phyloP scores from a whole-genome alignment of 2,888 invertebrate genomes.

The Malachius bipustulatus region DNA sequence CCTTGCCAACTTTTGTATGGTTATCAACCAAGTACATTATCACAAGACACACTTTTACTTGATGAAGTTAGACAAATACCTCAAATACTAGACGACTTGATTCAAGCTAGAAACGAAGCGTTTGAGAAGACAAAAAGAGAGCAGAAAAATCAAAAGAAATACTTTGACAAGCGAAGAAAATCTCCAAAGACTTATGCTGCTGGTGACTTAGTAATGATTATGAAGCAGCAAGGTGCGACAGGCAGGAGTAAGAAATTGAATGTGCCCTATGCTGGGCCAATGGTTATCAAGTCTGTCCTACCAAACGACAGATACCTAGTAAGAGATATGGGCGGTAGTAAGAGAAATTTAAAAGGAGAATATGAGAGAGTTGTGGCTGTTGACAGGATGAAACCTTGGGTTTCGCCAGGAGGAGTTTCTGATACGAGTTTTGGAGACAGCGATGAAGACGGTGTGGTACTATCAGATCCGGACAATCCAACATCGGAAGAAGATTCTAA shows the following conservation, averaged over 20 bases:
- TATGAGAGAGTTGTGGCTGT: conserved; percentile 18
- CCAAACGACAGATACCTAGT: conserved; percentile 8
- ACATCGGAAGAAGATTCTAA: neutral
- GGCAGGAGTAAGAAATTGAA: conserved; percentile 9
- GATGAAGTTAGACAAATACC: conserved; percentile 5
- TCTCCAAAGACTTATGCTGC: conserved; percentile 5
- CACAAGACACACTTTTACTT: conserved; percentile 1
- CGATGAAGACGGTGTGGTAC: neutral
- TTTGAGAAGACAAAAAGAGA: neutral
- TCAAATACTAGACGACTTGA: neutral
- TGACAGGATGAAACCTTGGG: conserved; percentile 16
- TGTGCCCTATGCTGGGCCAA: conserved; percentile 7
- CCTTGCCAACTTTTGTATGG: conserved; percentile 5
- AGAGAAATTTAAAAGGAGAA: conserved; percentile 10
- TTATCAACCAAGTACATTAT: conserved; percentile 5
- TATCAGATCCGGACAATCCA: neutral
- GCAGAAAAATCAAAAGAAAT: conserved; percentile 7
- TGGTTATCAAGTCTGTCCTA: conserved; percentile 4
- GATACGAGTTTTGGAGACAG: conserved; percentile 3
- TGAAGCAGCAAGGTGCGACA: neutral
- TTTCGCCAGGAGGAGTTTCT: neutral
- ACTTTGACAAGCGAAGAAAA: too few species aligned
- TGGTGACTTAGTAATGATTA: conserved; percentile 8
- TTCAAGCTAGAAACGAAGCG: conserved; percentile 3
- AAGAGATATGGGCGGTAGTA: conserved; percentile 4